Evolutionary conservation across 2,888 invertebrate species (phyloP), one percentile per base, ranked within the genome.

Genomic region (Phaedon cochleariae): DNA sequence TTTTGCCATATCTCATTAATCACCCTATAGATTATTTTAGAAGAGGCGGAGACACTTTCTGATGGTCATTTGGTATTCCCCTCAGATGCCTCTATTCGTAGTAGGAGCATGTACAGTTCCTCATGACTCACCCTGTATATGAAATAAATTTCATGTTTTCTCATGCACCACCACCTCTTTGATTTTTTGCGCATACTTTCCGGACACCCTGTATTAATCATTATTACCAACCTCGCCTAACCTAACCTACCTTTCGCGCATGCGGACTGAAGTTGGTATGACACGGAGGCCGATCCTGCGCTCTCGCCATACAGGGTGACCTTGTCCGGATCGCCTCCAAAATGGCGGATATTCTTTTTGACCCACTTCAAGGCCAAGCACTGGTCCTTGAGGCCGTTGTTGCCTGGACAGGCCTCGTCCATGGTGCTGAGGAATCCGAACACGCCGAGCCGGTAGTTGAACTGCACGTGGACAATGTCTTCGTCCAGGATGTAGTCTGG

Each of bases 231-330:
- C n/a, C n/a, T n/a, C n/a, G n/a, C n/a, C n/a, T n/a, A n/a, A n/a
- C n/a, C n/a, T n/a, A n/a, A n/a, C 31, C 34, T 63, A 74, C 75
- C 74, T 68, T 68, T 67, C 9, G 74, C 63, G 21, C 53, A 49
- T 20, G 57, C 59, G 4, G 73, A 72, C 64, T 75, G 74, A 10
- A 74, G 54, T 12, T 71, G 67, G 51, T 75, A 73, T 9, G 71
- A 67, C 10, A 76, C 75, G 2, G 75, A 74, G 7, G 72, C 74
- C 2, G 74, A 65, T 1, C 76, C 76, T 7, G 76, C 76, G 52
- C 76, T 76, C 62, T 74, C 69, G 2, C 76, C 76, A 63, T 71
- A 75, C 52, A 76, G 57, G 0, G 76, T 76, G 12, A 76, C 71
- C 41, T 72, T 68, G 6, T 71, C 57, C 4, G 72, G 73, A 62